Evolutionary conservation across 2,113 vertebrate species (phyloP).

Genomic region (Zapus hudsonius): DNA sequence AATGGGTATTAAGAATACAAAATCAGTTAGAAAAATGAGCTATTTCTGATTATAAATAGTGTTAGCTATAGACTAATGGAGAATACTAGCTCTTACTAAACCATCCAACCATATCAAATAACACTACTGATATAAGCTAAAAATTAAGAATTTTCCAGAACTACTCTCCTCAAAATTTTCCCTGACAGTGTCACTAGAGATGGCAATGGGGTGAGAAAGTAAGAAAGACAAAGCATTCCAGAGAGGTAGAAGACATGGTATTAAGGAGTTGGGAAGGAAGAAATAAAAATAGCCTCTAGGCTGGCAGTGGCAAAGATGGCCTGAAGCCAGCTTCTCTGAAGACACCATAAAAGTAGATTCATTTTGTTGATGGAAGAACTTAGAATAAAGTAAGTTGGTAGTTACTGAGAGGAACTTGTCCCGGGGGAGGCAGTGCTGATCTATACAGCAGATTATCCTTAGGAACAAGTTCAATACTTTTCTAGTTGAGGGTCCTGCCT

Average conservation of each 20-base stretch:
- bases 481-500: too few relatives aligned
- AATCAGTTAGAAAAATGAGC: background rate
- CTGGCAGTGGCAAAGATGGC: background rate
- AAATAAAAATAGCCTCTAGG: background rate
- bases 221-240: background rate
- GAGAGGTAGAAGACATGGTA: accelerated
- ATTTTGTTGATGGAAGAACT: background rate
- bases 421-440: background rate
- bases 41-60: too few relatives aligned
- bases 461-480: background rate
- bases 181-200: background rate
- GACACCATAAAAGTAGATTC: background rate
- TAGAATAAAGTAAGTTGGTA: background rate
- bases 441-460: background rate
- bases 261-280: background rate
- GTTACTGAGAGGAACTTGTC: too few relatives aligned
- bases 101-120: background rate
- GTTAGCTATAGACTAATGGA: too few relatives aligned
- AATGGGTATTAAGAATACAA: background rate
- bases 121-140: background rate
- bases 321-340: background rate
- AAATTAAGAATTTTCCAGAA: background rate
- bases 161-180: background rate
- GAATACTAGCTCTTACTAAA: background rate
- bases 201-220: background rate